Evolutionary conservation across 2,797 vertebrate species (phyloP), one percentile per base, ranked within the genome.

Genomic region (Tapirus indicus): DNA sequence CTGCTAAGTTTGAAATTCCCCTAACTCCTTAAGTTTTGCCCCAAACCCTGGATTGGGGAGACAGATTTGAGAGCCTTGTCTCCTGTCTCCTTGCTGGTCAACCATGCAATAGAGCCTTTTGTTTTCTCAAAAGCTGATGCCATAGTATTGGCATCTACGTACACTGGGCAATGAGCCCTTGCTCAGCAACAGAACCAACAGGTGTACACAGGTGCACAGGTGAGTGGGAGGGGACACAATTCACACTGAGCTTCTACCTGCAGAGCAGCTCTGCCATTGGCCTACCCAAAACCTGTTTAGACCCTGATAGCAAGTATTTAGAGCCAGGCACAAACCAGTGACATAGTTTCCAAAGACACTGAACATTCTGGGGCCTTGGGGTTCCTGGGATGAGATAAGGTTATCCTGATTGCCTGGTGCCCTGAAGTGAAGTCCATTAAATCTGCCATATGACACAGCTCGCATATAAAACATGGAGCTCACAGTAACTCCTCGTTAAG

Each of bases 201-300:
- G 77, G 38, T 66, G 47, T 11, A 11, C 47, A 47, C 47, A 47
- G 47, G 38, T 35, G 9, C 11, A 44, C 49, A 78, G 21, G n/a
- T 6, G 47, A 72, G 17, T 52, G 27, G 84, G 25, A 7, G 44
- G 2, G 25, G 86, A 23, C 0, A 8, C 44, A n/a, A 16, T 54
- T 49, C 38, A 78, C 38, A 21, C 3, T 10, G 80, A 58, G 32
- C 32, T n/a, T 29, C 56, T 29, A 7, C 16, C 54, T 60, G 18
- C 17, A 38, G 54, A 71, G 20, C 1, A 29, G n/a, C 29, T 25
- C 23, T 23, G 18, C 6, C 7, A 0, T 3, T 41, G 32, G 14
- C 20, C 35, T 9, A 12, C 52, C 41, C 27, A 5, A 29, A 7
- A 74, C 35, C 25, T 27, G 16, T 16, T 17, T 25, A 72, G 52